Base-by-base conservation (phyloP, 1,140 invertebrate genomes). In the Drosophila navojoa region DNA sequence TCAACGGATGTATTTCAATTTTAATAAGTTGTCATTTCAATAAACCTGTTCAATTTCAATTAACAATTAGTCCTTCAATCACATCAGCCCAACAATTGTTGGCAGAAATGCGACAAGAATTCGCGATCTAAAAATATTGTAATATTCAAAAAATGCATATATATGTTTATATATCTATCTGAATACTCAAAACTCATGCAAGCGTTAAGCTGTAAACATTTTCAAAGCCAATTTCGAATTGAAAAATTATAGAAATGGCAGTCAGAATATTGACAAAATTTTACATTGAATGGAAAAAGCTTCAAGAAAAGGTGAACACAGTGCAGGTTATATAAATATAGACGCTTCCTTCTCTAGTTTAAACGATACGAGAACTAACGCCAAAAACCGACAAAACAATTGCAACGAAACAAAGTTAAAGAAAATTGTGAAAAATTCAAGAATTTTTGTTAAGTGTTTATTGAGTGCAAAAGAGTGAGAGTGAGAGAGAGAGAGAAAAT, bases 201-300 rank as follows among this genome's bases (percentile, higher is more conserved):
- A 82, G 80, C 79, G 68, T 82, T 78, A 81, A 81, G 71, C 80
- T 76, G 68, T 53, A 52, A 76, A 74, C 35, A 61, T 73, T 38
- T 60, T 66, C 76, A 81, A 79, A 73, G 69, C 64, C 78, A 81
- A 42, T 38, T 15, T 47, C 25, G 0, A 25, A 27, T 44, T 58
- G 4, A 35, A 55, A 45, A 45, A 45, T 32, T 10, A 45, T 15
- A 27, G 22, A 45, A 59, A 59, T 16, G n/a, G n/a, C 22, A 13
- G 22, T 55, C 6, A 10, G 22, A 42, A 55, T 42, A 40, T 40
- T 19, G 19, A n/a, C 2, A 29, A 29, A 29, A 29, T 5, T 29
- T 29, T 29, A 35, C 6, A 54, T 15, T 29, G 25, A 32, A 27
- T 19, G 22, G 13, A 5, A 27, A 62, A 27, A 35, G 32, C 19